These are phyloP conservation scores for Sceloporus undulatus DNA, from an alignment of 2,113 vertebrate species.

Conservation along the genomic window DNA sequence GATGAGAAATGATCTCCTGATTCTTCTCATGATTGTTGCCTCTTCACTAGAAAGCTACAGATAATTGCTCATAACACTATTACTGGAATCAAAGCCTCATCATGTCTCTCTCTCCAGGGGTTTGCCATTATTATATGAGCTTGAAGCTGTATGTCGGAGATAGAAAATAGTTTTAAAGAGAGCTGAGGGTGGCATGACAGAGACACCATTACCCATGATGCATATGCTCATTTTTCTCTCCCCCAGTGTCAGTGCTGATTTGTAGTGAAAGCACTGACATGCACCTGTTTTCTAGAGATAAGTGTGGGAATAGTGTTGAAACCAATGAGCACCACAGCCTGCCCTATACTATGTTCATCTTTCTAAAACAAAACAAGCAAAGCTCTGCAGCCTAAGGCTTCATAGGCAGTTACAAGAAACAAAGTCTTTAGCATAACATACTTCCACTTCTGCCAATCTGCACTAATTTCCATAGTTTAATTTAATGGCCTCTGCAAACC, in stretches of 20 bases:
- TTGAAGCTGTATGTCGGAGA: neutral
- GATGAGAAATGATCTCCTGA: neutral
- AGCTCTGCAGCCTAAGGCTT: neutral
- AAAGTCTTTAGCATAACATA: neutral
- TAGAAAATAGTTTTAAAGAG: constrained; percentile 3
- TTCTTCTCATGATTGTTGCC: neutral
- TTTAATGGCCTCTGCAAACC: neutral
- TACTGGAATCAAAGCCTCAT: neutral
- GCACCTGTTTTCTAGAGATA: neutral
- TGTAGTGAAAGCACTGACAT: neutral
- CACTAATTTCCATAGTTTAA: neutral
- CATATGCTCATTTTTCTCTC: neutral
- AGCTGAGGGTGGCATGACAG: neutral
- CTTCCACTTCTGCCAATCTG: neutral
- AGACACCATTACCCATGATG: neutral
- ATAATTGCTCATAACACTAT: neutral
- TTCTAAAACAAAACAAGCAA: neutral
- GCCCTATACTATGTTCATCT: neutral
- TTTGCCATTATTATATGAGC: neutral
- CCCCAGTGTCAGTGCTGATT: neutral
- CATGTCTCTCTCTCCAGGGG: neutral
- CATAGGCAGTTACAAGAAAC: neutral
- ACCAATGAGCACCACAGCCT: neutral
- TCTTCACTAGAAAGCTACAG: neutral
- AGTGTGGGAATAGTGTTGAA: neutral